Base-by-base conservation (phyloP, 2,113 vertebrate species). In the Onychostruthus taczanowskii region DNA sequence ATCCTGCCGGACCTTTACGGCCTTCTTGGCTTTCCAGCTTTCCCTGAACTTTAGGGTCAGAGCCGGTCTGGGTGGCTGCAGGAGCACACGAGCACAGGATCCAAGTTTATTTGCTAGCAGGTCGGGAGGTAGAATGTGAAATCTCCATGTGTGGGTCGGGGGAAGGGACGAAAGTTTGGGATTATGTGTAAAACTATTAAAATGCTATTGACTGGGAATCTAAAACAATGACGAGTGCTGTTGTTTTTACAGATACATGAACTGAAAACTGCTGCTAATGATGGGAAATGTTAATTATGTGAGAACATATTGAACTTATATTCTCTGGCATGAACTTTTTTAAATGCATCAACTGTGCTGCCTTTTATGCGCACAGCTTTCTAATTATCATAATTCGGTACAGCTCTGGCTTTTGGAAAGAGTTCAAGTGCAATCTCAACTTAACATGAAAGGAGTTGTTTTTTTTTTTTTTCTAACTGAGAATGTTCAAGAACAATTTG, bases 291-390 rank as follows among this genome's bases (percentile, higher is more conserved):
- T 97, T 98, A 98, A 97, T 98, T 98, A 98, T 97, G 98, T 98
- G 97, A 97, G 97, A 98, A 98, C 97, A 98, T 97, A 98, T 97
- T 98, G 97, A 98, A 98, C 97, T 97, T 98, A 98, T 98, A 98
- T 97, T 98, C 97, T 97, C 96, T 98, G 98, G 97, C 97, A 98
- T 97, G 95, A 97, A 97, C 97, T 98, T 97, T 97, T 96, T 87
- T 87, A 95, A 98, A 97, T 97, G 95, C 97, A 97, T 98, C 95
- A 97, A 98, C 97, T 96, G 93, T 92, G 73, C 95, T 97, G 96
- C 95, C 94, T 98, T 97, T 97, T 97, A 97, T 97, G 96, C 93
- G 69, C 97, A 98, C 97, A 97, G 97, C 97, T 97, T 98, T 98
- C 97, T 98, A 98, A 98, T 98, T 98, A 98, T 98, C 96, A 97